Evolutionary conservation across 1,140 invertebrate species (phyloP).

Genomic region (Drosophila aff.): DNA sequence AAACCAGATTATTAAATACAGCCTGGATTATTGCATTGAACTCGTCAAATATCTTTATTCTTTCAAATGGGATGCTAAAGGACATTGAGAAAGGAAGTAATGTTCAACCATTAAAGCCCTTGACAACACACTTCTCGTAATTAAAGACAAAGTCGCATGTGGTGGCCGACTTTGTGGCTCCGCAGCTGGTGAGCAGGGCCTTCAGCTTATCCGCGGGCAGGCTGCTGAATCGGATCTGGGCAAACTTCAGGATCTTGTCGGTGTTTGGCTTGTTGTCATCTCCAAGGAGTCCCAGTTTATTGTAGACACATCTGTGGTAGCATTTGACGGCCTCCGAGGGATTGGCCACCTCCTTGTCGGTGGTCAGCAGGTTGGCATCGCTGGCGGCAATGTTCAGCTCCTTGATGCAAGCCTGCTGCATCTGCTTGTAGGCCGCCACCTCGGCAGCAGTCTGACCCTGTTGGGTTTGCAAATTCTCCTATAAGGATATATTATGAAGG

Average conservation of each 20-base stretch:
- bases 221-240: constrained; percentile 45
- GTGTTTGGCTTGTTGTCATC: constrained; percentile 40
- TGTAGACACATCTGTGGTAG: constrained; percentile 67
- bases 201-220: constrained; percentile 53
- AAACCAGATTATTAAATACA: too few relatives aligned
- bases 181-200: constrained; percentile 33
- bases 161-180: constrained; percentile 6
- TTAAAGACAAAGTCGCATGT: constrained; percentile 52
- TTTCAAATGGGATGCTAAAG: constrained; percentile 13
- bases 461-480: neutral
- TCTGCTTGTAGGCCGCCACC: constrained; percentile 43
- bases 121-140: constrained; percentile 57
- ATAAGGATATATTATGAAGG: neutral
- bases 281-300: constrained; percentile 60
- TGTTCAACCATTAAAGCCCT: constrained; percentile 42
- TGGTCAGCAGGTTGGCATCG: constrained; percentile 37
- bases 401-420: constrained; percentile 67
- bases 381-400: constrained; percentile 53
- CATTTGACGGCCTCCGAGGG: constrained; percentile 59
- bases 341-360: constrained; percentile 55
- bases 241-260: constrained; percentile 50
- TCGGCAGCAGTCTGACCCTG: constrained; percentile 56
- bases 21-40: neutral
- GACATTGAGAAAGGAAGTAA: too few relatives aligned
- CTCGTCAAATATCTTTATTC: constrained; percentile 38